These are phyloP conservation scores for Aldabrachelys gigantea DNA, from an alignment of 2,113 vertebrate genomes.

Conservation along the genomic window DNA sequence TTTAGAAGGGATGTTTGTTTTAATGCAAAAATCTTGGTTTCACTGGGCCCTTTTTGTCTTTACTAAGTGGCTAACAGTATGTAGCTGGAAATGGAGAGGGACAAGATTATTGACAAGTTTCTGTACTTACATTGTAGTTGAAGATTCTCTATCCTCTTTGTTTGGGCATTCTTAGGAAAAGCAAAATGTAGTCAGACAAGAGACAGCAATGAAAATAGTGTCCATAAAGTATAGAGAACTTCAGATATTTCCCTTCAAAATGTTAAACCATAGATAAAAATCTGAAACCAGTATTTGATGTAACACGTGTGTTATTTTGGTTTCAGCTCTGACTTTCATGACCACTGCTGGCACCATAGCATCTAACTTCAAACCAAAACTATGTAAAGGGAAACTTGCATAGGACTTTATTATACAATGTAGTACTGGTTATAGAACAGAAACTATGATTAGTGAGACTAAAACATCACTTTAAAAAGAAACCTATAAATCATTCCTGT, in stretches of 20 bases:
- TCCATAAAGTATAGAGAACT: neutral
- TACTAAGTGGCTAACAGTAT: neutral
- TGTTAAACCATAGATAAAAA: neutral
- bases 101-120: accelerated
- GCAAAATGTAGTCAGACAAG: neutral
- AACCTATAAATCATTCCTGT: neutral
- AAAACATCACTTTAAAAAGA: neutral
- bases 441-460: neutral
- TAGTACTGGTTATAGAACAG: neutral
- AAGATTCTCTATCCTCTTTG: neutral
- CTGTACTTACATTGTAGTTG: neutral
- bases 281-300: neutral
- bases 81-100: neutral
- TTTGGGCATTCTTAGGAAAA: neutral
- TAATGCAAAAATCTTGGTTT: neutral
- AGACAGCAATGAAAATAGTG: neutral
- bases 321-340: neutral
- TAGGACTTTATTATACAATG: neutral
- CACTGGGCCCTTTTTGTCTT: neutral
- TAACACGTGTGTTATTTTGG: neutral
- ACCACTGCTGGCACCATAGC: neutral
- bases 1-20: neutral
- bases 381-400: neutral
- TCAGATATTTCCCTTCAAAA: neutral
- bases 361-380: neutral